Percentiles rank a stretch among this genome's conserved stretches.
phyloP scores from a whole-genome alignment of 2,888 invertebrate species.

The Sialis lutaria region DNA sequence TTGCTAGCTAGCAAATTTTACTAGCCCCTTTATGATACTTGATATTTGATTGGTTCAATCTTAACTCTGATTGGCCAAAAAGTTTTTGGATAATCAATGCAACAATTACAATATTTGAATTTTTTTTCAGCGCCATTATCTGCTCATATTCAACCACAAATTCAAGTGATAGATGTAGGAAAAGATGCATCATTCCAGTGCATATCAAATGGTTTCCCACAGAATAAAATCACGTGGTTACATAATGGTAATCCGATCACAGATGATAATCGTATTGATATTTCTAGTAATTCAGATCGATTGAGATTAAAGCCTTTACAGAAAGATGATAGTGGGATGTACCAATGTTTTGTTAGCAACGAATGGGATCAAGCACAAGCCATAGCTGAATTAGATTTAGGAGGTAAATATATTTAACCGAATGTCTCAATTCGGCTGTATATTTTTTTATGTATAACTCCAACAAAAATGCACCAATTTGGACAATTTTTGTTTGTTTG shows the following conservation, averaged over 20 bases:
- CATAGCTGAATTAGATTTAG: slow-evolving; percentile 60
- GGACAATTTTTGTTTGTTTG: too few species aligned
- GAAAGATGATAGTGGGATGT: slow-evolving; percentile 76
- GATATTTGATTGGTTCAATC: too few species aligned
- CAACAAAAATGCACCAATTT: too few species aligned
- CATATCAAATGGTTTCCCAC: slow-evolving; percentile 72
- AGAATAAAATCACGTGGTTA: slow-evolving; percentile 61
- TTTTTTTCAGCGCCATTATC: slow-evolving; percentile 50
- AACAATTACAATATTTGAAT: too few species aligned
- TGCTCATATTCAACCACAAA: slow-evolving; percentile 62
- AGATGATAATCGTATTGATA: slow-evolving; percentile 36
- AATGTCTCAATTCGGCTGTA: too few species aligned
- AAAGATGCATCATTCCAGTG: slow-evolving; percentile 76
- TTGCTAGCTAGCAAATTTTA: too few species aligned
- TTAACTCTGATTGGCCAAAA: too few species aligned
- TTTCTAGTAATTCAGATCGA: slow-evolving; percentile 26
- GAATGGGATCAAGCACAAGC: slow-evolving; percentile 74
- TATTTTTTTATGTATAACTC: too few species aligned
- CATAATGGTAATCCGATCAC: slow-evolving; percentile 54
- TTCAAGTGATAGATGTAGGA: slow-evolving; percentile 66
- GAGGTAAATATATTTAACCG: slow-evolving; percentile 36
- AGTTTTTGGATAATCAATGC: too few species aligned
- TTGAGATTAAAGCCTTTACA: slow-evolving; percentile 41
- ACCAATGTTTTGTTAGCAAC: slow-evolving; percentile 77
- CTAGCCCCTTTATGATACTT: too few species aligned